A percentile compares a stretch with the other conserved stretches of the same genome.
phyloP scores from a whole-genome alignment of 2,797 vertebrate species.

The Mycteria americana region DNA sequence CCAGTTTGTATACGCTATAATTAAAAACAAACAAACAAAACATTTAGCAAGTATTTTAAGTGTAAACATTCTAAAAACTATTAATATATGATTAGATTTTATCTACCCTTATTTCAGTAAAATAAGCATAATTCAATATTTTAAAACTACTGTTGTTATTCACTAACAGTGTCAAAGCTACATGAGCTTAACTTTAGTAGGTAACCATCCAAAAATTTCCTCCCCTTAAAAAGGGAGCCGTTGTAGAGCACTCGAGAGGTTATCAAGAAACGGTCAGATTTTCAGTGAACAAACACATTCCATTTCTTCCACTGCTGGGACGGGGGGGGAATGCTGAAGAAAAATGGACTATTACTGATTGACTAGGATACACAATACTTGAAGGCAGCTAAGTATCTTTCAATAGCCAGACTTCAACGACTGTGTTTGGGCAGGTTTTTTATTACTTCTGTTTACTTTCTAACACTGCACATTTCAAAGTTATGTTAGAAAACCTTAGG shows the following conservation, averaged over 20 bases:
- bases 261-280: neutral
- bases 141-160: neutral
- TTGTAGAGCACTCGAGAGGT: neutral
- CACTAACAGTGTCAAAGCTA: neutral
- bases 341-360: neutral
- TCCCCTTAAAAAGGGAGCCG: neutral
- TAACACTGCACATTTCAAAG: neutral
- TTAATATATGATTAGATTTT: neutral
- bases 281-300: neutral
- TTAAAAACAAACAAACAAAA: neutral
- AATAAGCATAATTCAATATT: neutral
- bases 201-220: neutral
- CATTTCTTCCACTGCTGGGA: neutral
- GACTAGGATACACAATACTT: neutral
- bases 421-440: neutral
- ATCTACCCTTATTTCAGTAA: neutral
- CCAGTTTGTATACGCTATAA: constrained; percentile 93
- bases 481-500: neutral
- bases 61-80: neutral
- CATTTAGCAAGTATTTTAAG: neutral
- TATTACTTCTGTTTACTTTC: neutral
- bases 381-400: neutral
- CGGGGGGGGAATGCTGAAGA: neutral
- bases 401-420: neutral
- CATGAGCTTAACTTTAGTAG: neutral